Conservation (phyloP, 1,140 invertebrate genomes). For the Schlechtendalia chinensis region DNA sequence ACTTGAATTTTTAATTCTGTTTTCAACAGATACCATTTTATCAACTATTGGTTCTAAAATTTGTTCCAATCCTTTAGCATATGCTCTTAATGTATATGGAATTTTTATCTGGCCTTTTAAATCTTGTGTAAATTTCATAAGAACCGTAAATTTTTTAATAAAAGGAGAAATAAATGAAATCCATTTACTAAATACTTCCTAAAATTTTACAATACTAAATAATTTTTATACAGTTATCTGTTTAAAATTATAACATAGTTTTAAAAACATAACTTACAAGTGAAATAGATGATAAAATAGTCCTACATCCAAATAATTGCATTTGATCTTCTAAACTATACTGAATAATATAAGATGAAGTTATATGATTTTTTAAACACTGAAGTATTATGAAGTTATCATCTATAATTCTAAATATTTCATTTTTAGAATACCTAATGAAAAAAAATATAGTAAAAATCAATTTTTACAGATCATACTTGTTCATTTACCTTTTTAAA, state of each 20-base stretch:
- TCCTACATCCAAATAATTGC: slow-evolving; percentile 14
- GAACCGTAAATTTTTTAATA: slow-evolving; percentile 16
- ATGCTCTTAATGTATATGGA: slow-evolving; percentile 32
- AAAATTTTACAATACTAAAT: slow-evolving; percentile 9
- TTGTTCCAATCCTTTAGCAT: slow-evolving; percentile 32
- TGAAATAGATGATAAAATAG: slow-evolving; percentile 29
- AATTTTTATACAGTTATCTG: background rate
- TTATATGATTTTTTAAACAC: slow-evolving; percentile 16
- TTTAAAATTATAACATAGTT: too few species aligned
- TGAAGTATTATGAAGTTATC: slow-evolving; percentile 33
- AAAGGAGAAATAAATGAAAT: background rate
- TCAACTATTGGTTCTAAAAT: slow-evolving; percentile 33
- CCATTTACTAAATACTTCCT: slow-evolving; percentile 38
- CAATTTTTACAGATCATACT: background rate
- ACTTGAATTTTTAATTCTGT: slow-evolving; percentile 29
- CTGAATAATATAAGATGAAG: slow-evolving; percentile 14
- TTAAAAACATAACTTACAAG: slow-evolving; percentile 1
- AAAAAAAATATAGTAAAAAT: background rate
- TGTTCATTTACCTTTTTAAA: slow-evolving; percentile 23
- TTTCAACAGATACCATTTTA: slow-evolving; percentile 23
- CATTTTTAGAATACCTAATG: slow-evolving; percentile 21
- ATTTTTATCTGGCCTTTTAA: slow-evolving; percentile 14
- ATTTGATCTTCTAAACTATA: slow-evolving; percentile 39
- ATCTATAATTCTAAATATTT: slow-evolving; percentile 16
- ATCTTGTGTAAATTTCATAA: background rate